Evolutionary conservation across 2,888 invertebrate genomes (phyloP), one percentile per base, ranked within the genome.

Genomic region (Nowickia ferox): DNA sequence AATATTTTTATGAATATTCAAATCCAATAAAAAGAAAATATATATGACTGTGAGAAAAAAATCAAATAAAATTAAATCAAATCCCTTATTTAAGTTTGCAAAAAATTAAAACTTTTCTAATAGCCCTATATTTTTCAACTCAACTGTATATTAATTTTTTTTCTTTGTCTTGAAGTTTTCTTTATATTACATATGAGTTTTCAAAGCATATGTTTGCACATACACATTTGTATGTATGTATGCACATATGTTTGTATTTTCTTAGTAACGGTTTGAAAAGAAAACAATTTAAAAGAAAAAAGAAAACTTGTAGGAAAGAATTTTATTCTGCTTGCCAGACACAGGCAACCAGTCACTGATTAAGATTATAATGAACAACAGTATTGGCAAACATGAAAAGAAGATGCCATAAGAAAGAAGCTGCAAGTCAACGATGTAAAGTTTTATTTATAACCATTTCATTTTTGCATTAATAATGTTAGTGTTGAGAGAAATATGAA

Each of bases 231-330:
- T 30, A 30, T 1, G 1, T 30, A 30, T 30, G 30, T 30, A 30
- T 30, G 4, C 4, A 30, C 2, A 4, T 30, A 30, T 30, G 6
- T 30, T 6, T 5, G 48, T 65, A 74, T 86, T 83, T 80, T 79
- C 85, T 79, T 79, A 71, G 53, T 82, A 86, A 86, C 82, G 79
- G 85, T 75, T 71, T 40, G 15, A 15, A 40, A 53, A 66, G 22
- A 79, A 84, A 38, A 57, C 19, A 61, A 59, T 72, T 72, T 59
- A 59, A 48, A 57, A 59, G 59, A 71, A 57, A 69, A n/a, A 59
- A 17, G 17, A 6, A 55, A 48, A 65, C 13, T 11, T 30, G 9
- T 19, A n/a, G 9, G 51, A 17, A 42, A 69, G 15, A 68, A 53
- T 61, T 57, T 53, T 63, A 46, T 44, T 51, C 42, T 59, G 51